Evolutionary conservation across 2,888 invertebrate genomes (phyloP), one percentile per base, ranked within the genome.

Genomic region (Exephanes ischioxanthus): DNA sequence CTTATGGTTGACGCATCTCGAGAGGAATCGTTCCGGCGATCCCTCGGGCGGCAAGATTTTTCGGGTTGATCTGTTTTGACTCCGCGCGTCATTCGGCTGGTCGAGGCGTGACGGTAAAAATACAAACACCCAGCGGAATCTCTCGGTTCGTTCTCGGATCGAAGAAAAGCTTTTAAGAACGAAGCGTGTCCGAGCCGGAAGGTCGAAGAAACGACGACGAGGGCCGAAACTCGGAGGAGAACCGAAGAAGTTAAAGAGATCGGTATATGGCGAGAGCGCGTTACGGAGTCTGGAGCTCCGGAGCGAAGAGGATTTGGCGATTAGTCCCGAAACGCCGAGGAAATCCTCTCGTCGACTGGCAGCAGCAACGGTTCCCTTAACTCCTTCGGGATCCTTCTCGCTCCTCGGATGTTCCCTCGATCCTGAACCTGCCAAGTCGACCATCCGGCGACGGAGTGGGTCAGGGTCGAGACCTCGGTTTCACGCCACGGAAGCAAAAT

Each of bases 221-320:
- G 45, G 26, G 68, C 22, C 58, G 58, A 80, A 83, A 73, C 66
- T 80, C 78, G 26, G 83, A 67, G 73, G 1, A 30, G 87, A 86
- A 78, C 80, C 80, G 84, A 77, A 88, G 85, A 80, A 82, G 80
- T 70, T 71, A 80, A 81, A 61, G 85, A 85, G 51, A 68, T 37
- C 51, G 61, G 70, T 67, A 78, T 77, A 68, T 19, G 82, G 82
- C 85, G 83, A 68, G 19, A 80, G 79, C 82, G 87, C 84, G 85
- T 71, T 83, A 82, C 86, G 86, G 84, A 53, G 16, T 81, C 48
- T n/a, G 73, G 61, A 77, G 66, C 80, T 75, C 85, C 87, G 87
- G 81, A 86, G 87, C 85, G 87, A 92, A 92, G 87, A 88, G 90
- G 91, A 91, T 92, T 92, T 90, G 87, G 78, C 90, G 91, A 91